Percentiles rank a stretch among this genome's conserved stretches.
These are phyloP conservation scores for Poecilia velifera DNA, from an alignment of 2,797 vertebrate species.

Conservation along the genomic window DNA sequence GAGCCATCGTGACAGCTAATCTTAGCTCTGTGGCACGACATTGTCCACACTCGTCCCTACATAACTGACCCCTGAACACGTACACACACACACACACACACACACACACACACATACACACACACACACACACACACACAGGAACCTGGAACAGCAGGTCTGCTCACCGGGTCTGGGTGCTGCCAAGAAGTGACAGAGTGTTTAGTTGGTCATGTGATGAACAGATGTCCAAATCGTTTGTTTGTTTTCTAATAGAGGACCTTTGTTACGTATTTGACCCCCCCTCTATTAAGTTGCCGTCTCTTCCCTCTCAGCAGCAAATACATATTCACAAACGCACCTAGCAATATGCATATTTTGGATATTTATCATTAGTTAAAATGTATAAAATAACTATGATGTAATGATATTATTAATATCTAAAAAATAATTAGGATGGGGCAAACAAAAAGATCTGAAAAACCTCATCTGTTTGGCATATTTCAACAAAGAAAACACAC, in stretches of 20 bases:
- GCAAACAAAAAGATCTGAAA: not conserved
- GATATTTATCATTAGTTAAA: not conserved
- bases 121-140: constrained; percentile 11
- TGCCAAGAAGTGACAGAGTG: constrained; percentile 13
- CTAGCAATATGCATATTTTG: not conserved
- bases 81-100: constrained; percentile 15
- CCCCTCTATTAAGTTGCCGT: not conserved
- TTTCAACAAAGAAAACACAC: not conserved
- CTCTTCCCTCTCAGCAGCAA: not conserved
- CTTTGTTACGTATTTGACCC: not conserved
- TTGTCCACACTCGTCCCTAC: constrained; percentile 11
- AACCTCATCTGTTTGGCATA: not conserved
- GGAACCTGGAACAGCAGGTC: constrained; percentile 9
- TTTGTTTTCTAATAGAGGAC: not conserved
- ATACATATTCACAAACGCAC: not conserved
- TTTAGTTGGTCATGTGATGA: not conserved
- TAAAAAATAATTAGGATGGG: not conserved
- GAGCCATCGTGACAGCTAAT: constrained; percentile 45
- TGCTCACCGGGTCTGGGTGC: constrained; percentile 5
- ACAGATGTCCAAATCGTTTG: not conserved
- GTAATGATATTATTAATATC: not conserved
- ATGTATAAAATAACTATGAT: not conserved
- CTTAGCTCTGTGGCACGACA: constrained; percentile 35
- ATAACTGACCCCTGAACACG: constrained; percentile 27
- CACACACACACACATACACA: constrained; percentile 11